Percentiles rank a stretch among this genome's conserved stretches.
Conservation (phyloP, 2,797 vertebrate genomes). For the Okamejei kenojei region DNA sequence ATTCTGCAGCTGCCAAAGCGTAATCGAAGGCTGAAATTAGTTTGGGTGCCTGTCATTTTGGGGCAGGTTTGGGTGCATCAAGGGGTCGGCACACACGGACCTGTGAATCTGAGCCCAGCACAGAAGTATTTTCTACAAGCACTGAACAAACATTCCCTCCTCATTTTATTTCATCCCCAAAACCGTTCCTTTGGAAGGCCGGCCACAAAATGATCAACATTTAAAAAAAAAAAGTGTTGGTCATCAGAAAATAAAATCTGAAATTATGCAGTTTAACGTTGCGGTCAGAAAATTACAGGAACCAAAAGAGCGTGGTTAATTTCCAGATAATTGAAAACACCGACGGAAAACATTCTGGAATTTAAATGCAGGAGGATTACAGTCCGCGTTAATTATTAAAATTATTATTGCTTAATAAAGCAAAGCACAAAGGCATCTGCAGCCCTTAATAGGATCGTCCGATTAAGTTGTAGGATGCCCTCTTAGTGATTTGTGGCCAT, state of each 20-base stretch:
- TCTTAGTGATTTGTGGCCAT: neutral
- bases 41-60: neutral
- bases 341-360: neutral
- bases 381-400: neutral
- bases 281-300: neutral
- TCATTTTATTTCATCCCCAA: neutral
- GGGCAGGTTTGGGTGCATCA: neutral
- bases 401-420: conserved; percentile 1
- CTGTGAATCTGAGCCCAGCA: neutral
- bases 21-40: neutral
- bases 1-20: neutral
- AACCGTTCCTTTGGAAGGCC: neutral
- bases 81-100: no score
- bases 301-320: neutral
- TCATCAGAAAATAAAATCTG: conserved; percentile 2
- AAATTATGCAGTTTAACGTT: neutral
- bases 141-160: neutral
- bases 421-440: neutral
- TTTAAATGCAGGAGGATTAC: neutral
- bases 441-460: neutral
- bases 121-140: neutral
- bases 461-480: neutral
- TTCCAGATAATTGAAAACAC: neutral
- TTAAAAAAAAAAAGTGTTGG: neutral
- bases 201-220: neutral